A percentile compares a stretch with the other conserved stretches of the same genome.
phyloP scores from a whole-genome alignment of 2,113 vertebrate genomes.

The Casuarius casuarius region DNA sequence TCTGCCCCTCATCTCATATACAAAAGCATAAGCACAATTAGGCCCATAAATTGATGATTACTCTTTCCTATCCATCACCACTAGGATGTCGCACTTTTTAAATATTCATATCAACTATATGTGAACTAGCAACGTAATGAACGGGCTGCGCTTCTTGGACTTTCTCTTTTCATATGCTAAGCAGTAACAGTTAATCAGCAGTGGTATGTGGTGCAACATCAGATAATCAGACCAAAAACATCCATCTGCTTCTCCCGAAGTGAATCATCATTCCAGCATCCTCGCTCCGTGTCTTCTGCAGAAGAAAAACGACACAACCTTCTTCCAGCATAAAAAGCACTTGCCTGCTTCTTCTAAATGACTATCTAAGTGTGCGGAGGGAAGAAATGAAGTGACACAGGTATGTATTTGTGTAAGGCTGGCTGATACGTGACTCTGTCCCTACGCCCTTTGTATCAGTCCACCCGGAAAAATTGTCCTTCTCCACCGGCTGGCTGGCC shows the following conservation, averaged over 20 bases:
- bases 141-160: conserved; percentile 32
- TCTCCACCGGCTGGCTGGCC: background rate
- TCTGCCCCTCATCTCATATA: background rate
- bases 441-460: background rate
- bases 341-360: background rate
- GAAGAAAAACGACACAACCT: background rate
- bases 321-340: background rate
- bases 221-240: conserved; percentile 55
- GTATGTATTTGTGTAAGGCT: background rate
- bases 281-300: background rate
- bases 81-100: background rate
- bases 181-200: conserved; percentile 38
- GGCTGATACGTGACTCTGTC: background rate
- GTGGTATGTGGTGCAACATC: conserved; percentile 39
- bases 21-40: background rate
- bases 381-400: background rate
- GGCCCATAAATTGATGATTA: background rate
- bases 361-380: background rate
- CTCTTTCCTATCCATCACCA: background rate
- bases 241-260: conserved; percentile 41
- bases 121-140: background rate
- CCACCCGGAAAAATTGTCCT: background rate
- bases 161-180: conserved; percentile 49
- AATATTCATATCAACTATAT: background rate
- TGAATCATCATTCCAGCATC: conserved; percentile 5